These are phyloP conservation scores for Leucophenga varia DNA, from an alignment of 1,140 invertebrate genomes.

Conservation along the genomic window DNA sequence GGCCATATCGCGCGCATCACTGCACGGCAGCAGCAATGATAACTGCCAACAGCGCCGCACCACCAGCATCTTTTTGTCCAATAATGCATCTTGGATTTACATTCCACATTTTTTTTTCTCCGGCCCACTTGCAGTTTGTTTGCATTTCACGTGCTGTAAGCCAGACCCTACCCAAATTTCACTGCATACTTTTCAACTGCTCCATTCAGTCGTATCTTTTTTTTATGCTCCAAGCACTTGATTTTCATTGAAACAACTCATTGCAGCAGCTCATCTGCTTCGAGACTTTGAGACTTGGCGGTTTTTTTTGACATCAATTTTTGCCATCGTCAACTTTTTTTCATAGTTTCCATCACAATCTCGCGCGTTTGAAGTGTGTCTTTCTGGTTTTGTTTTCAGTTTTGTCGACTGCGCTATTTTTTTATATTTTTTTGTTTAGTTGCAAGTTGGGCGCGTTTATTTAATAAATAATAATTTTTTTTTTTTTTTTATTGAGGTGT, in stretches of 20 bases:
- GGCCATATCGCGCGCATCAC: constrained; percentile 49
- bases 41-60: too few relatives aligned
- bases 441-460: constrained; percentile 31
- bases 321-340: too few relatives aligned
- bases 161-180: too few relatives aligned
- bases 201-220: constrained; percentile 29
- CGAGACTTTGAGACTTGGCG: constrained; percentile 10
- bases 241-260: constrained; percentile 42
- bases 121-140: neutral
- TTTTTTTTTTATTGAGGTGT: constrained; percentile 53
- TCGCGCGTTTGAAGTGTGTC: constrained; percentile 51
- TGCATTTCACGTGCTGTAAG: constrained; percentile 9
- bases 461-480: too few relatives aligned
- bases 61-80: too few relatives aligned
- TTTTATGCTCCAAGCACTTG: constrained; percentile 32
- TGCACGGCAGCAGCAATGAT: too few relatives aligned
- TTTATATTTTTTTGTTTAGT: too few relatives aligned
- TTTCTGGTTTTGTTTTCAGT: constrained; percentile 18
- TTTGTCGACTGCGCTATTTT: neutral
- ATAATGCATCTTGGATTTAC: too few relatives aligned
- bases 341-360: too few relatives aligned
- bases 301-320: constrained; percentile 44
- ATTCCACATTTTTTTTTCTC: too few relatives aligned
- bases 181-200: constrained; percentile 24
- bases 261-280: constrained; percentile 8